Conservation (phyloP, 2,797 vertebrate genomes). For the Gymnothorax reevesii region DNA sequence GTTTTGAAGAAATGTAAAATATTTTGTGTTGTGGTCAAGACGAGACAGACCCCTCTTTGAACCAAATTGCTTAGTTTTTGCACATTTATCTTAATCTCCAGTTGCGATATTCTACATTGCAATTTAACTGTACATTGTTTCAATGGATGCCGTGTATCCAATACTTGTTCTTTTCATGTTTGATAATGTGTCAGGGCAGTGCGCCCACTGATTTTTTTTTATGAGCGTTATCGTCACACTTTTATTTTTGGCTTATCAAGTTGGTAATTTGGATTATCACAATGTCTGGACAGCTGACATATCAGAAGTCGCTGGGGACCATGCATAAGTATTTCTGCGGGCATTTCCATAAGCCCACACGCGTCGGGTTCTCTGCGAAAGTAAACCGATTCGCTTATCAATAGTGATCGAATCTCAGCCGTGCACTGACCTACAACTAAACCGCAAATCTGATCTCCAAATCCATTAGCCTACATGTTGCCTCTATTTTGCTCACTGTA, state of each 20-base stretch:
- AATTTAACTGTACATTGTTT: not conserved
- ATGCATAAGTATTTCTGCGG: not conserved
- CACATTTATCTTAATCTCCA: not conserved
- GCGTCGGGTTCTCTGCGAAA: not conserved
- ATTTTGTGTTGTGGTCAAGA: not conserved
- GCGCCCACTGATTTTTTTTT: not conserved
- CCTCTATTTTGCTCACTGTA: not conserved
- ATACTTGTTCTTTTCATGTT: not conserved
- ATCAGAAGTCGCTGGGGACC: constrained; percentile 5
- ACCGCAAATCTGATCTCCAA: too few species aligned
- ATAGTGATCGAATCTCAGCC: not conserved
- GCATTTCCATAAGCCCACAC: constrained; percentile 8
- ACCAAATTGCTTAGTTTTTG: not conserved
- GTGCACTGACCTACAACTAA: not conserved
- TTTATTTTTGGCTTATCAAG: not conserved
- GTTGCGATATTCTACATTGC: not conserved
- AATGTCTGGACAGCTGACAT: not conserved
- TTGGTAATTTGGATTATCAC: not conserved
- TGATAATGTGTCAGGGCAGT: not conserved
- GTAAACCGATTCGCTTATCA: not conserved
- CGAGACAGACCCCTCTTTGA: not conserved
- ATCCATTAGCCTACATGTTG: not conserved
- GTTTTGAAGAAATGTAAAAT: constrained; percentile 2
- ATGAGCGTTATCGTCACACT: not conserved
- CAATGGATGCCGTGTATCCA: not conserved